Conservation (phyloP, 1,140 invertebrate genomes). For the Rhyacophila brunnea region DNA sequence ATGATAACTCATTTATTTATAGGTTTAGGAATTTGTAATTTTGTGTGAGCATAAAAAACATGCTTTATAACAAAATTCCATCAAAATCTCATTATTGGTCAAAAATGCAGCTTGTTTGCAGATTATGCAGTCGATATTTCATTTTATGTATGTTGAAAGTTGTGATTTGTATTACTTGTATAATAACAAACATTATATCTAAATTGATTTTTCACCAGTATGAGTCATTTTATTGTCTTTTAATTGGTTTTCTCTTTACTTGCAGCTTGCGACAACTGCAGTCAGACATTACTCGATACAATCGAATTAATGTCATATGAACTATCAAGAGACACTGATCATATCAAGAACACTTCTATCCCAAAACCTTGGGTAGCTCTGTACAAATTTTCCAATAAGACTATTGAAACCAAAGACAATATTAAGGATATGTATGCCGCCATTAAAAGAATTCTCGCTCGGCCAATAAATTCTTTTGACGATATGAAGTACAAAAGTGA, state of each 20-base stretch:
- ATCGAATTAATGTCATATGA: slow-evolving; percentile 61
- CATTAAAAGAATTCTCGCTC: slow-evolving; percentile 10
- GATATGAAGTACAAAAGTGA: slow-evolving; percentile 15
- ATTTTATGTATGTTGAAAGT: no score
- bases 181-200: background rate
- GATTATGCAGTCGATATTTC: no score
- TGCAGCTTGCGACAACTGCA: slow-evolving; percentile 90
- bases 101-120: no score
- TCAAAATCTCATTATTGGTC: no score
- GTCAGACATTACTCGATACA: slow-evolving; percentile 76
- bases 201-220: no score
- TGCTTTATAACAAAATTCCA: no score
- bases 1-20: no score
- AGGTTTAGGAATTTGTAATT: no score
- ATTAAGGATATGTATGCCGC: slow-evolving; percentile 5
- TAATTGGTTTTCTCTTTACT: slow-evolving; percentile 39
- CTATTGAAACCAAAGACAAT: slow-evolving; percentile 20
- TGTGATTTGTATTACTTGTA: no score
- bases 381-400: slow-evolving; percentile 49
- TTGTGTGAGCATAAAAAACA: no score
- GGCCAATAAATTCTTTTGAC: slow-evolving; percentile 19
- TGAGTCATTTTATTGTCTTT: no score
- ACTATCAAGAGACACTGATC: slow-evolving; percentile 53
- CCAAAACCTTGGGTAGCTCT: slow-evolving; percentile 72
- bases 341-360: slow-evolving; percentile 63